Evolutionary conservation across 2,797 vertebrate species (phyloP), one percentile per base, ranked within the genome.

Genomic region (Acridotheres tristis): DNA sequence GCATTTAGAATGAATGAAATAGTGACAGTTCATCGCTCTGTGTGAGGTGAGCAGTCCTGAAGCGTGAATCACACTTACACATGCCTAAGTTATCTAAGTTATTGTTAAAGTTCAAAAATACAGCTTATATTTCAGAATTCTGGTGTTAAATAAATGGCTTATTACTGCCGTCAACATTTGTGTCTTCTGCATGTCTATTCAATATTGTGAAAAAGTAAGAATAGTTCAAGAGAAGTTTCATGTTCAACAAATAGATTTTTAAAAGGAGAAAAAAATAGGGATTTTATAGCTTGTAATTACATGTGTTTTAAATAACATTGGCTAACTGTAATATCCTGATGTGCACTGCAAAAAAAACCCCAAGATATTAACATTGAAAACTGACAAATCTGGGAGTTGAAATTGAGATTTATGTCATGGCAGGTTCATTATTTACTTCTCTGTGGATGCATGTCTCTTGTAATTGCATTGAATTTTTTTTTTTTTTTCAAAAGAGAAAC

Each of bases 1-100:
- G 81, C 15, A 59, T 97, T 97, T 88, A 88, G 85, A 97, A 97
- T 96, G 94, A 97, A 97, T 91, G 93, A 91, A 95, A 97, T 66
- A 91, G 77, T 96, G 90, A 96, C 93, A 95, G 90, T 95, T 92
- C 95, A 97, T 96, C 89, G 93, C 93, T 89, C 87, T 69, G 36
- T 88, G 93, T 84, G 92, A 96, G 76, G 83, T 73, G 78, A 96
- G 71, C 63, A 75, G 68, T 89, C 96, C 47, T 17, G 73, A 91
- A 88, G 54, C 57, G 63, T 94, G 96, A 97, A 97, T 96, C 88
- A 89, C 61, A 95, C 82, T 88, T 80, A 63, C 59, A 63, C 23
- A 51, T 25, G n/a, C 62, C 84, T 87, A 92, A 72, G 26, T 59
- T 59, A 29, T 73, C 53, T 73, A 59, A 78, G 42, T 47, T 73